Evolutionary conservation across 2,797 vertebrate genomes (phyloP).

Genomic region (Sebastes alutus): DNA sequence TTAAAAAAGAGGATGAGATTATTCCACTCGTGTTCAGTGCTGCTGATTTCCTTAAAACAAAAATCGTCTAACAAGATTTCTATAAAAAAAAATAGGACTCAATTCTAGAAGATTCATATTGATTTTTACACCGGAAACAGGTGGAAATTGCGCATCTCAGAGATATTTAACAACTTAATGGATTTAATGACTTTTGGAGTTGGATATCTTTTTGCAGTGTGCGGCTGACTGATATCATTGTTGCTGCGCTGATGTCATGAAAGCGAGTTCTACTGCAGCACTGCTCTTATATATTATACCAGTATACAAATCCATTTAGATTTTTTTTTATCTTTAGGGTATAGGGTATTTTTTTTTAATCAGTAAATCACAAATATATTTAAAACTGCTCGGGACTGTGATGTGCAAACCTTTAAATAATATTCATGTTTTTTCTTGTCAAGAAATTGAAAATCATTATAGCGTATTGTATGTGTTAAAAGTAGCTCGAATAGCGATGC

Average conservation of each 20-base stretch:
- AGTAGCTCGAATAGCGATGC: neutral
- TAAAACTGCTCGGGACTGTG: neutral
- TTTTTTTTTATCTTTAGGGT: neutral
- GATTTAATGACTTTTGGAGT: neutral
- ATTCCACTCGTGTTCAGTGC: neutral
- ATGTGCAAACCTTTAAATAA: neutral
- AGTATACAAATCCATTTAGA: neutral
- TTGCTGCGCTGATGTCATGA: slow-evolving; percentile 1
- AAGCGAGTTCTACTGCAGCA: slow-evolving; percentile 4
- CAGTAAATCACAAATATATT: neutral
- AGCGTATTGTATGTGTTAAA: neutral
- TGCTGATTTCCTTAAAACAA: neutral
- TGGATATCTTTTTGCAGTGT: slow-evolving; percentile 47
- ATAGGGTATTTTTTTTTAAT: neutral
- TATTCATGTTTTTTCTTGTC: neutral
- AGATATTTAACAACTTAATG: neutral
- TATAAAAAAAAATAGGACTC: neutral
- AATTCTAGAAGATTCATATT: neutral
- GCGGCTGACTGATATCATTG: slow-evolving; percentile 61
- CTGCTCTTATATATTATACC: neutral
- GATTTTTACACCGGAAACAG: neutral
- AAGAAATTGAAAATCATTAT: neutral
- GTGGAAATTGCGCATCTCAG: neutral
- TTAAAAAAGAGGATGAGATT: neutral
- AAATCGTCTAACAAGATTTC: neutral